These are phyloP conservation scores for Falco cherrug DNA, from an alignment of 2,797 vertebrate species.

Conservation along the genomic window DNA sequence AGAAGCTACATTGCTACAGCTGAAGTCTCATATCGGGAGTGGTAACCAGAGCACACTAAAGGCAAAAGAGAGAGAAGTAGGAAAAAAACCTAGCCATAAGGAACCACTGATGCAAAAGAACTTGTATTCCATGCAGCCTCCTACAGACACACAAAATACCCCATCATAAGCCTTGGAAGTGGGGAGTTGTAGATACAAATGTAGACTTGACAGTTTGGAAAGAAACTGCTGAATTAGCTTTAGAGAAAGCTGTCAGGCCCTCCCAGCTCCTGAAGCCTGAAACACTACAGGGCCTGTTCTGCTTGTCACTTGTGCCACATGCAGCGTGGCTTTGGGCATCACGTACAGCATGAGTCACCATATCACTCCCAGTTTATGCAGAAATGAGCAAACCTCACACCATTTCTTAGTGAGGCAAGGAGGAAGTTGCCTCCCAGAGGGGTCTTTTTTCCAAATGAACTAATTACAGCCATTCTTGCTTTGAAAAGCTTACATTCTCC, in stretches of 20 bases:
- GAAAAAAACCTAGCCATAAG: background rate
- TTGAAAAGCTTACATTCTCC: background rate
- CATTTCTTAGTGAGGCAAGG: background rate
- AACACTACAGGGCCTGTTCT: background rate
- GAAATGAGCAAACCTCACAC: background rate
- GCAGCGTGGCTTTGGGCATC: background rate
- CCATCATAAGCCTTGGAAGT: background rate
- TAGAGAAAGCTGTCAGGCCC: background rate
- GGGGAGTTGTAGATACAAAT: background rate
- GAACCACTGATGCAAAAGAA: background rate
- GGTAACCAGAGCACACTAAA: background rate
- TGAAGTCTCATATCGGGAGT: background rate
- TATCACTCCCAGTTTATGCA: background rate
- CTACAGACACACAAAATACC: background rate
- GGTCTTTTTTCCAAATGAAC: background rate
- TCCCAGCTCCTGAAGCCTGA: background rate
- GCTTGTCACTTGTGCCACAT: background rate
- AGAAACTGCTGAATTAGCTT: background rate
- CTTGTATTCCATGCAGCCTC: background rate
- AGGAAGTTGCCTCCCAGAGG: background rate
- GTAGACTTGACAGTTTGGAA: background rate
- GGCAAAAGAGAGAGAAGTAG: background rate
- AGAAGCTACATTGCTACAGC: background rate
- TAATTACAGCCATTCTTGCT: background rate
- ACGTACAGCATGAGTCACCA: background rate